A percentile compares a stretch with the other conserved stretches of the same genome.
Evolutionary conservation across 2,888 invertebrate species (phyloP).

Genomic region (Electrophaes corylata): DNA sequence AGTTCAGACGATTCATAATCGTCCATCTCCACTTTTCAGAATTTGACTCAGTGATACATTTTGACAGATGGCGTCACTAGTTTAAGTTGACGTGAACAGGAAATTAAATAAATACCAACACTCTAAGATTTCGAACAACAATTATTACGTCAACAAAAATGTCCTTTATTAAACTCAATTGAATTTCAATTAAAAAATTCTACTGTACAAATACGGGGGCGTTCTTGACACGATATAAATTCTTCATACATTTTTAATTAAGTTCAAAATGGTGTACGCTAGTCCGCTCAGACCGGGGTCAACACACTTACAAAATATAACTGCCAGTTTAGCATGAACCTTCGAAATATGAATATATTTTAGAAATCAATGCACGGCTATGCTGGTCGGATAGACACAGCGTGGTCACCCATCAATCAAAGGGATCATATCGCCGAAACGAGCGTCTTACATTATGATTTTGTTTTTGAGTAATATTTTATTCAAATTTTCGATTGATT

Average conservation of each 20-base stretch:
- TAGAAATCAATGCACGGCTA: slow-evolving; percentile 36
- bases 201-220: slow-evolving; percentile 67
- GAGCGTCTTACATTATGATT: slow-evolving; percentile 77
- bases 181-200: slow-evolving; percentile 58
- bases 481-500: slow-evolving; percentile 80
- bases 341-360: slow-evolving; percentile 34
- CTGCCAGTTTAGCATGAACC: slow-evolving; percentile 59
- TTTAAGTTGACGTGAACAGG: slow-evolving; percentile 57
- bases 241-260: slow-evolving; percentile 80
- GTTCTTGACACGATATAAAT: slow-evolving; percentile 70
- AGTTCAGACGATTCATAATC: slow-evolving; percentile 5
- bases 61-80: slow-evolving; percentile 17
- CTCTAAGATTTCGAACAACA: slow-evolving; percentile 36
- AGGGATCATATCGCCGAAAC: slow-evolving; percentile 81
- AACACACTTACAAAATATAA: slow-evolving; percentile 69
- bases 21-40: slow-evolving; percentile 18
- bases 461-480: slow-evolving; percentile 80
- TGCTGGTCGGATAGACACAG: slow-evolving; percentile 58
- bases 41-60: slow-evolving; percentile 18
- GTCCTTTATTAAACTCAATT: slow-evolving; percentile 48
- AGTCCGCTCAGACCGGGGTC: slow-evolving; percentile 63
- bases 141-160: slow-evolving; percentile 46
- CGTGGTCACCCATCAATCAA: slow-evolving; percentile 84
- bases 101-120: slow-evolving; percentile 65
- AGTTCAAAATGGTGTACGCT: slow-evolving; percentile 69